Evolutionary conservation across 1,140 invertebrate genomes (phyloP), one percentile per base, ranked within the genome.

Genomic region (Drosophila ogumai): DNA sequence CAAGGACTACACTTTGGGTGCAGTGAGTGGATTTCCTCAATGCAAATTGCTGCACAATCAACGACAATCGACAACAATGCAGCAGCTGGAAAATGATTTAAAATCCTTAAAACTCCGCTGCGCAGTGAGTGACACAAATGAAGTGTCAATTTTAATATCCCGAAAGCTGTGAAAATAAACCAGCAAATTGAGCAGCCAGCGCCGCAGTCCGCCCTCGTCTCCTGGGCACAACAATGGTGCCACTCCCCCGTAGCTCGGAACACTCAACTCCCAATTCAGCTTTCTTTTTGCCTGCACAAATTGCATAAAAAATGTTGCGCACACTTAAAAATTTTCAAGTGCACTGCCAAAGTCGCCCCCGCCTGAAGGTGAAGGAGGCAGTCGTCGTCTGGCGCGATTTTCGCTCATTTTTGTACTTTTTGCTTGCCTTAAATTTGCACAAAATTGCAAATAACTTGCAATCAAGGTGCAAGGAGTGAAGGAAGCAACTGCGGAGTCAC

Each of bases 401-500:
- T 56, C 31, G 22, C 47, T 65, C 41, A 32, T 43, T 66, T 79
- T 68, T 19, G 41, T 52, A 43, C 74, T 49, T 47, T 56, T 49
- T 66, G 44, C 55, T 54, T 59, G 74, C 19, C 44, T 64, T 63
- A 82, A 88, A 87, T 80, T 88, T 82, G 64, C 84, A 80, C 84
- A 74, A 87, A 87, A 87, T 88, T 88, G 85, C 84, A 90, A 88
- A 88, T 88, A 88, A 88, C 85, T 88, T 81, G 84, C 80, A 88
- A 88, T 88, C 85, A 88, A 90, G 84, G 84, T 88, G 68, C 80
- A 80, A 55, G 65, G 52, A 67, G 56, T 67, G n/a, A 43, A 34
- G 50, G 38, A 28, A 77, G 49, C 76, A 55, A 77, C 74, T 76
- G 55, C 67, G 46, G 73, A 77, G 73, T 77, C 74, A 77, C 75